phyloP scores from a whole-genome alignment of 2,797 vertebrate species.

The Tokudaia tokunoshimensis region DNA sequence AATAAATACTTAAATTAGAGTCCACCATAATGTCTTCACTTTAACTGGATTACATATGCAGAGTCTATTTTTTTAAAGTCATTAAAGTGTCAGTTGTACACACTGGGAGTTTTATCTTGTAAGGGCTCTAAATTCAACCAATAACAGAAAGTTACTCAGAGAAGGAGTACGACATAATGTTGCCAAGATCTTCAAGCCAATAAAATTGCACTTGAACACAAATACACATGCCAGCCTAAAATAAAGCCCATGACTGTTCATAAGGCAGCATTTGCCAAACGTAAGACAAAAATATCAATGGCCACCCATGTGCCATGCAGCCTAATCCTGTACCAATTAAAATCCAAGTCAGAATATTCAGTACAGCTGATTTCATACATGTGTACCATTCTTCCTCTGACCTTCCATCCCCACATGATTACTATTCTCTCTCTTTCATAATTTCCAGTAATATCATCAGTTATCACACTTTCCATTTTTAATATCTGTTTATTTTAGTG shows the following conservation, averaged over 20 bases:
- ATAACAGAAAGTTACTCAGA: background rate
- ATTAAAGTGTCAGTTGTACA: background rate
- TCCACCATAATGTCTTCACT: background rate
- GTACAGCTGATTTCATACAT: background rate
- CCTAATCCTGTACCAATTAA: background rate
- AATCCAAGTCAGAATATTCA: background rate
- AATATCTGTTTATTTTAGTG: background rate
- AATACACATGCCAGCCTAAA: background rate
- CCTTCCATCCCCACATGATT: background rate
- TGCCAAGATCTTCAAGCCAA: conserved; percentile 25
- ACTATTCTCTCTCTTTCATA: background rate
- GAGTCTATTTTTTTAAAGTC: background rate
- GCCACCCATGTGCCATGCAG: background rate
- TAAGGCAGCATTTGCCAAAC: background rate
- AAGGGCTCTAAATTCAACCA: background rate
- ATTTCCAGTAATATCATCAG: conserved; percentile 10
- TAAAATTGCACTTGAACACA: background rate
- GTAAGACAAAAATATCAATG: background rate
- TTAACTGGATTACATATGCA: background rate
- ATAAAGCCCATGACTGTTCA: background rate
- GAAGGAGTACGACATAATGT: background rate
- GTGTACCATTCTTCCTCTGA: background rate
- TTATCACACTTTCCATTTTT: background rate
- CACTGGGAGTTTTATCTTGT: background rate
- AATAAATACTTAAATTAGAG: background rate